Evolutionary conservation across 2,888 invertebrate species (phyloP).

Genomic region (Heteromurus nitidus): DNA sequence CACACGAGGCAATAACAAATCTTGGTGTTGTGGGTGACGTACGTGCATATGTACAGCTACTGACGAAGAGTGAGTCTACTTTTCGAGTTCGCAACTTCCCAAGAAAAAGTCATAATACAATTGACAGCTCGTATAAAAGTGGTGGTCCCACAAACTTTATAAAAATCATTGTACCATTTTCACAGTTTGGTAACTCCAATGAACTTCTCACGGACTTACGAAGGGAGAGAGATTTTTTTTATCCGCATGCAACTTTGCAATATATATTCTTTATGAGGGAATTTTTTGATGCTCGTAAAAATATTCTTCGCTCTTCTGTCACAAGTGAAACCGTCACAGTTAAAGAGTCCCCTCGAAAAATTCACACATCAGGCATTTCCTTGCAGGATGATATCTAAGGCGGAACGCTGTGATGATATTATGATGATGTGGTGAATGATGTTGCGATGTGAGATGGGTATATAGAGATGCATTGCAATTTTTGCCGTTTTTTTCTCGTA

Average conservation of each 20-base stretch:
- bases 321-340: constrained; percentile 38
- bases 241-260: not conserved
- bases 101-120: not conserved
- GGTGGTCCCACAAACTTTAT: constrained; percentile 1
- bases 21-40: too few relatives aligned
- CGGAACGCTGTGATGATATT: too few relatives aligned
- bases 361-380: constrained; percentile 15
- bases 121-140: constrained; percentile 2
- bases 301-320: constrained; percentile 2
- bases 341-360: constrained; percentile 6
- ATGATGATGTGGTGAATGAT: too few relatives aligned
- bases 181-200: constrained; percentile 22
- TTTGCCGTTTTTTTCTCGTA: not conserved
- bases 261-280: not conserved
- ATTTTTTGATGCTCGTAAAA: not conserved
- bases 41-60: too few relatives aligned
- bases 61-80: not conserved
- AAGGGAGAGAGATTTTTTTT: not conserved
- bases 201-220: constrained; percentile 16
- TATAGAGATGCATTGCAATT: not conserved
- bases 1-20: too few relatives aligned
- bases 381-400: not conserved
- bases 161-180: constrained; percentile 18
- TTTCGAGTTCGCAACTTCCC: not conserved
- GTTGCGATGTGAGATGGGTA: not conserved